These are phyloP conservation scores for Pseudomyrmex concolor DNA, from an alignment of 1,140 invertebrate genomes.

Conservation along the genomic window DNA sequence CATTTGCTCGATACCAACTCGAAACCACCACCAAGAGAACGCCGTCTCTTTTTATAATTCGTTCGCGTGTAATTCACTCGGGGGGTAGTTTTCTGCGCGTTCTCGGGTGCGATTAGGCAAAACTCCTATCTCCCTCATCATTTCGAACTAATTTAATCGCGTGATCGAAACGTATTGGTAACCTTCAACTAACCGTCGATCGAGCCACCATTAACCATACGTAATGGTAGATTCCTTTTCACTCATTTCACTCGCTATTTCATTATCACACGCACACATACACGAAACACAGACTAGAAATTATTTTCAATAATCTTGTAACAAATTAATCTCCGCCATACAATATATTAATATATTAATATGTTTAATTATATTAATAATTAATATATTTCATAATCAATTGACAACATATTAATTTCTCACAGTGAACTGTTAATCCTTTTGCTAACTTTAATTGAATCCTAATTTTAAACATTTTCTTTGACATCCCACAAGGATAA, in stretches of 20 bases:
- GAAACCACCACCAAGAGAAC: slow-evolving; percentile 79
- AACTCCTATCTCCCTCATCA: slow-evolving; percentile 12
- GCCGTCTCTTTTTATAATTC: slow-evolving; percentile 12
- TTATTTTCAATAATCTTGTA: too few species aligned
- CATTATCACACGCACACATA: too few species aligned
- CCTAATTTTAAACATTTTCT: too few species aligned
- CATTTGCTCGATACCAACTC: slow-evolving; percentile 82
- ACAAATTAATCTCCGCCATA: too few species aligned
- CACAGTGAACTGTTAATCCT: too few species aligned
- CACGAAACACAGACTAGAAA: too few species aligned
- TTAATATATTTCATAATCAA: too few species aligned
- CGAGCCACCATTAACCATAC: slow-evolving; percentile 60
- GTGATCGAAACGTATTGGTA: slow-evolving; percentile 7
- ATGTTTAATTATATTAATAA: too few species aligned
- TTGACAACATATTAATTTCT: too few species aligned
- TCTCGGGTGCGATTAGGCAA: slow-evolving; percentile 4
- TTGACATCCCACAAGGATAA: too few species aligned
- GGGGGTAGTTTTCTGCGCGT: slow-evolving; percentile 46
- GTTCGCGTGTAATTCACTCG: slow-evolving; percentile 1
- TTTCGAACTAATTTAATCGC: slow-evolving; percentile 33
- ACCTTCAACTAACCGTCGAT: slow-evolving; percentile 70
- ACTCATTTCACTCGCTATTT: neutral
- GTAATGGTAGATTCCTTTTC: slow-evolving; percentile 23
- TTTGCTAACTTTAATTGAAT: too few species aligned
- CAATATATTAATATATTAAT: too few species aligned